Evolutionary conservation across 2,113 vertebrate genomes (phyloP), one percentile per base, ranked within the genome.

Genomic region (Dicaeum eximium): DNA sequence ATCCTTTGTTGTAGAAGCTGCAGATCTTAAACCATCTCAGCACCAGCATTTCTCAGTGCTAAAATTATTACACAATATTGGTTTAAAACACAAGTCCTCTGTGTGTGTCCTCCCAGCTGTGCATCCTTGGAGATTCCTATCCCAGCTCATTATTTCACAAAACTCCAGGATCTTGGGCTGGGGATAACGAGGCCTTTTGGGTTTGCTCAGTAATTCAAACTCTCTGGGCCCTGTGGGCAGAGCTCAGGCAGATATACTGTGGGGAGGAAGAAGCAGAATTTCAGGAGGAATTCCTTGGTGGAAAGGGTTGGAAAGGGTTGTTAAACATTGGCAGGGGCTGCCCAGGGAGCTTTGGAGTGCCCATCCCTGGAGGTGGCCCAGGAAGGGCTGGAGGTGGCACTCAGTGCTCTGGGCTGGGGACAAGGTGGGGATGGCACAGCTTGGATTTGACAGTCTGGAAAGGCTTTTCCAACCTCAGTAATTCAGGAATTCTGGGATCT

Each of bases 51-150:
- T n/a, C 58, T 53, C 42, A 10, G 48, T 6, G 71, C 62, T 79
- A 2, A 74, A 74, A n/a, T 48, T 3, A 3, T 16, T 2, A 2
- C 13, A 4, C 10, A 35, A 2, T 18, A 10, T 6, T 56, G 28
- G 3, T 74, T 61, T 74, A 7, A 64, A 61, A 19, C 2, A 4
- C 3, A 18, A 17, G 7, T 28, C 45, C 25, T 60, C 30, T 1
- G 3, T 22, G 18, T 8, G 40, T 56, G 30, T 28, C 31, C 45
- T 66, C 30, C 35, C 61, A 42, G 56, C 28, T 1, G 0, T 14
- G 25, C 1, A 1, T 51, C 48, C 48, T 20, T 53, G 23, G 37
- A 5, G 15, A 2, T 3, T 22, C 4, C 38, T 11, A 1, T 31
- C 53, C 3, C 44, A 45, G 0, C 25, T 72, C 20, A 1, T 33